phyloP scores from a whole-genome alignment of 2,888 invertebrate species.

The Polyommatus icarus region DNA sequence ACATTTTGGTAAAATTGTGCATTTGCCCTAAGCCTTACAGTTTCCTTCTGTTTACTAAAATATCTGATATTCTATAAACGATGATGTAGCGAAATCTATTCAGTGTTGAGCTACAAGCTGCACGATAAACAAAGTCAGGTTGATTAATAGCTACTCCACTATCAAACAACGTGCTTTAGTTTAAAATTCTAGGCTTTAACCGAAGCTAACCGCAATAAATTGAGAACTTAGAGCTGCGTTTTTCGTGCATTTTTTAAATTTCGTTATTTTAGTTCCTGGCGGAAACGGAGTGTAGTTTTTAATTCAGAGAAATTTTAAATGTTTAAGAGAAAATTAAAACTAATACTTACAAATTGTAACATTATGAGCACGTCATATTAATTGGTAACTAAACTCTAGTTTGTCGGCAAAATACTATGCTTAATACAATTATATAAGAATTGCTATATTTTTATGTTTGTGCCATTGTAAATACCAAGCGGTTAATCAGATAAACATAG shows the following conservation, averaged over 20 bases:
- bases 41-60: not conserved
- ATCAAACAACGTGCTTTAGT: conserved; percentile 19
- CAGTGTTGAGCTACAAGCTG: not conserved
- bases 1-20: not conserved
- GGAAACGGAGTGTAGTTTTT: not conserved
- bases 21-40: not conserved
- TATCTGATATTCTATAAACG: not conserved
- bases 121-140: not conserved
- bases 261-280: not conserved
- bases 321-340: too few relatives aligned
- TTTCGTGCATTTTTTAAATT: not conserved
- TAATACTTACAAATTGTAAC: too few relatives aligned
- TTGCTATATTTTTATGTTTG: too few relatives aligned
- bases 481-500: too few relatives aligned
- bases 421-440: too few relatives aligned
- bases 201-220: conserved; percentile 2
- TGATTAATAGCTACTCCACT: conserved; percentile 16
- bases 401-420: too few relatives aligned
- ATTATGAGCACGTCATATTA: too few relatives aligned
- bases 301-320: not conserved
- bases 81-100: not conserved
- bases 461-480: too few relatives aligned
- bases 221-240: not conserved
- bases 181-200: conserved; percentile 20
- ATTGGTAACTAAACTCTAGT: too few relatives aligned